A percentile compares a stretch with the other conserved stretches of the same genome.
Evolutionary conservation across 2,888 invertebrate species (phyloP).

Genomic region (Lobophora halterata): DNA sequence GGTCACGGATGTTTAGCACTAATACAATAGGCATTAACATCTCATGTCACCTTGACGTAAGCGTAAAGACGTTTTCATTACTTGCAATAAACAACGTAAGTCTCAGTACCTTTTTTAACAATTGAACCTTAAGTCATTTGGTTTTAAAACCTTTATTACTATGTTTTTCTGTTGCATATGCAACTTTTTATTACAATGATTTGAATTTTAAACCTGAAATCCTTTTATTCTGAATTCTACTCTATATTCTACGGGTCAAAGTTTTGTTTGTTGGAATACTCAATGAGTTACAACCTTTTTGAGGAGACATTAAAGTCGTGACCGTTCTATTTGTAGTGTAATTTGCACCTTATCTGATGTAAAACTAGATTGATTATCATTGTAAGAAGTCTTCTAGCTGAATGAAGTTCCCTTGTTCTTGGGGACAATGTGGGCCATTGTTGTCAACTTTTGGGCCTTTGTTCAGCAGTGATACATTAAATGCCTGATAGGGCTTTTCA

Average conservation of each 20-base stretch:
- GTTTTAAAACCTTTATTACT: conserved; percentile 43
- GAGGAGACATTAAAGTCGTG: conserved; percentile 51
- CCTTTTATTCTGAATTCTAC: conserved; percentile 18
- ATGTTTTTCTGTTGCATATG: conserved; percentile 32
- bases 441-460: conserved; percentile 34
- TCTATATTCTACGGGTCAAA: conserved; percentile 1
- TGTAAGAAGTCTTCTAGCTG: conserved; percentile 49
- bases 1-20: conserved; percentile 77
- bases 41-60: conserved; percentile 77
- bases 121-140: conserved; percentile 41
- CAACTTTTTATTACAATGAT: conserved; percentile 37
- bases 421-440: conserved; percentile 49
- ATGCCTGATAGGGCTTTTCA: conserved; percentile 36
- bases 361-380: conserved; percentile 77
- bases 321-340: conserved; percentile 75
- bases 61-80: conserved; percentile 59
- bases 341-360: conserved; percentile 78
- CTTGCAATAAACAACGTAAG: conserved; percentile 36
- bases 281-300: conserved; percentile 32
- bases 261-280: conserved; percentile 27
- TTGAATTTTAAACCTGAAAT: conserved; percentile 1
- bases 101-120: conserved; percentile 7
- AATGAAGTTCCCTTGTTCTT: conserved; percentile 60
- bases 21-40: conserved; percentile 75
- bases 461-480: conserved; percentile 36